Base-by-base conservation (phyloP, 2,797 vertebrate species). In the Sphenodon punctatus region DNA sequence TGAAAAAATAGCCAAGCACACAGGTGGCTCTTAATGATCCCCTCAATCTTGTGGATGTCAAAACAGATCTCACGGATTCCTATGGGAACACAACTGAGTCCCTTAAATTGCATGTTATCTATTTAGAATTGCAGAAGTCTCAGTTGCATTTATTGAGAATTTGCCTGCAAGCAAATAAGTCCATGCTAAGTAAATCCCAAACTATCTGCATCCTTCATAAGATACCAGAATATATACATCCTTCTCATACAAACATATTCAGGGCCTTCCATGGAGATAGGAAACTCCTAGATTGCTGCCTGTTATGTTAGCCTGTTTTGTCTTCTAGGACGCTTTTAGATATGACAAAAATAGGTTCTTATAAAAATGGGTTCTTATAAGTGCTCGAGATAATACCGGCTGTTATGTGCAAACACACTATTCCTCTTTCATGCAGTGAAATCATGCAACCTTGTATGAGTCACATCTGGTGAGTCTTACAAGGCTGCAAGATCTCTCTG, bases 61-160 rank as follows among this genome's bases (percentile, higher is more conserved):
- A 58, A 60, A 75, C 80, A 10, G 25, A 38, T 65, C 46, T 67
- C 78, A 58, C 36, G 63, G 69, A 71, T 69, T 70, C 58, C 65
- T 56, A 1, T 16, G 36, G 70, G 53, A 86, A 22, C 34, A 25
- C 23, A 15, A 48, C 1, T 12, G 12, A 67, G 16, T 60, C 43
- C 68, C 58, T 84, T 63, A 25, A 6, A 30, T 60, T 80, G 67
- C 48, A 41, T 58, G 64, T 5, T 59, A 80, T 65, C 43, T 77
- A 22, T 49, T 16, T 48, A 15, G 10, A 72, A 69, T 43, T 16
- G 19, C 61, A 82, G 67, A 49, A 61, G 75, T 80, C 86, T 88
- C 49, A 89, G 78, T 32, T 86, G 82, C 63, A 83, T 53, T 82
- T 79, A 83, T 78, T 34, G 59, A 71, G 70, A 82, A 46, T 77